A percentile compares a stretch with the other conserved stretches of the same genome.
phyloP scores from a whole-genome alignment of 2,797 vertebrate genomes.

The Acanthurus lineatus region DNA sequence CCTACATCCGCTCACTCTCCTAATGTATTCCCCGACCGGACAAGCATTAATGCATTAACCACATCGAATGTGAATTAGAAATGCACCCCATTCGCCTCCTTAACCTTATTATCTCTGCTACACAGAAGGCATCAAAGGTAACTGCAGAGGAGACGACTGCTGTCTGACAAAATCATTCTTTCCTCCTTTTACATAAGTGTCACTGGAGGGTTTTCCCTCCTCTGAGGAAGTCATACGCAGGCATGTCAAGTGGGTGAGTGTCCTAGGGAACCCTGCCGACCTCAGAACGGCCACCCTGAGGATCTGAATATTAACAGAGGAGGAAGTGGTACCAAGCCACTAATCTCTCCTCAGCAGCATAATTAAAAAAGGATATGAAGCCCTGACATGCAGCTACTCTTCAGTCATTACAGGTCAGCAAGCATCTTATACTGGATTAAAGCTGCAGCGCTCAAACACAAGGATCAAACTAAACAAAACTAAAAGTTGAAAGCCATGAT shows the following conservation, averaged over 20 bases:
- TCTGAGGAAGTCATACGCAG: constrained; percentile 9
- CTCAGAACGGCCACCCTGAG: neutral
- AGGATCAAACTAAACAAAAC: neutral
- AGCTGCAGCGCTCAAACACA: constrained; percentile 1
- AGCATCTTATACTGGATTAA: constrained; percentile 9
- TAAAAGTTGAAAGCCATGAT: too few species aligned
- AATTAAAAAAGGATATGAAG: constrained; percentile 13
- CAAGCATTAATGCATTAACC: constrained; percentile 68
- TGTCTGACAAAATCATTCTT: constrained; percentile 22
- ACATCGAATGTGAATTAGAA: constrained; percentile 65
- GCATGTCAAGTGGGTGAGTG: constrained; percentile 20
- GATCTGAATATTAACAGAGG: neutral
- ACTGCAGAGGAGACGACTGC: constrained; percentile 22
- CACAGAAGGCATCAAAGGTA: constrained; percentile 33
- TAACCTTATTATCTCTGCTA: constrained; percentile 48
- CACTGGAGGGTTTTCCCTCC: constrained; percentile 30
- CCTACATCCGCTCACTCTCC: constrained; percentile 45
- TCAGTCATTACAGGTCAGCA: constrained; percentile 4
- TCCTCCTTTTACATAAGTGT: constrained; percentile 36
- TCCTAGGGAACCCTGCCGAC: constrained; percentile 3
- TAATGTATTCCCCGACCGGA: constrained; percentile 63
- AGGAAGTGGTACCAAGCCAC: constrained; percentile 13
- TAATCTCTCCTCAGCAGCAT: constrained; percentile 40
- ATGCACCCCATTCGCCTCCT: constrained; percentile 31
- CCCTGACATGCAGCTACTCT: neutral